Evolutionary conservation across 2,113 vertebrate species (phyloP).

Genomic region (Zosterops japonicus): DNA sequence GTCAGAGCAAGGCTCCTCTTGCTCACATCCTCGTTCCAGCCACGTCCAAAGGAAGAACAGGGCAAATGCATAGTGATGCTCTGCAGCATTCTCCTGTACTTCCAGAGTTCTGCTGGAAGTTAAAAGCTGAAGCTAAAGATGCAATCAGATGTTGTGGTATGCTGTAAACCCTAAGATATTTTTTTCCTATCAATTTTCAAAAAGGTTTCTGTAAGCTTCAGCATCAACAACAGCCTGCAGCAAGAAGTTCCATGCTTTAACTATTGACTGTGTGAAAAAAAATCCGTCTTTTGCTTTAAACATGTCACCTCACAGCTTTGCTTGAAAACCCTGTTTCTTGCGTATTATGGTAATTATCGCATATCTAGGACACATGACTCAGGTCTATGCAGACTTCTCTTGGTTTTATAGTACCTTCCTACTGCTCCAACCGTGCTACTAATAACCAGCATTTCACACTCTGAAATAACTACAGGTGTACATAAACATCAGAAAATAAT

Average conservation of each 20-base stretch:
- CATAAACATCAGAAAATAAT: not conserved
- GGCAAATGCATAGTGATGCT: not conserved
- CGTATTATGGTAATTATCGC: not conserved
- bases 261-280: not conserved
- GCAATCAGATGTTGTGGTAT: not conserved
- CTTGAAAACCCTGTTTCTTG: not conserved
- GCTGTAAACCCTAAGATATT: not conserved
- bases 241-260: not conserved
- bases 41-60: not conserved
- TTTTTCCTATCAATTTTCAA: not conserved
- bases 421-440: not conserved
- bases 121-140: not conserved
- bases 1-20: not conserved
- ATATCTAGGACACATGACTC: not conserved
- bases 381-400: not conserved
- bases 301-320: not conserved
- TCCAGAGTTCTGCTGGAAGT: not conserved
- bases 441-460: not conserved
- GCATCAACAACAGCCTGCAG: not conserved
- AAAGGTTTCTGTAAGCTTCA: not conserved
- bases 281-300: not conserved
- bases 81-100: not conserved
- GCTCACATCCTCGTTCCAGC: accelerated
- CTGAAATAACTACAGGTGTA: not conserved
- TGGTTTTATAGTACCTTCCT: not conserved